Percentiles rank a stretch among this genome's conserved stretches.
Conservation (phyloP, 2,888 invertebrate species). For the Dorcus hopei region DNA sequence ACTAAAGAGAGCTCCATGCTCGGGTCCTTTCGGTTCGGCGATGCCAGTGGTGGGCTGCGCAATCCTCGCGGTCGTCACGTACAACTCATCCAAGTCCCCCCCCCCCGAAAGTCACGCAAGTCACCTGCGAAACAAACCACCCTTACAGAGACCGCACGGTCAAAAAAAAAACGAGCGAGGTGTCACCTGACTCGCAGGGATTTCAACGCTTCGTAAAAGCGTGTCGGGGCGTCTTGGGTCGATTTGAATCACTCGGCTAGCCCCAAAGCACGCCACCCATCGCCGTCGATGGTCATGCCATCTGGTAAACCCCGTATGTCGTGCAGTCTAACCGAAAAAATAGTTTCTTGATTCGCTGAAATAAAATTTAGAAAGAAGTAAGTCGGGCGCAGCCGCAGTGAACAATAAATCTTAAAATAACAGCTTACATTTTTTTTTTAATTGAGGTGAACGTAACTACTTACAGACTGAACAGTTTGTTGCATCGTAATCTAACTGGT, state of each 20-base stretch:
- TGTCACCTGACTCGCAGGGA: constrained; percentile 60
- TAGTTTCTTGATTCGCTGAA: constrained; percentile 58
- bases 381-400: too few species aligned
- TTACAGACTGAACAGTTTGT: constrained; percentile 48
- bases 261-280: constrained; percentile 74
- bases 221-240: constrained; percentile 53
- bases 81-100: constrained; percentile 61
- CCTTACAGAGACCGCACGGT: background rate
- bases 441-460: background rate
- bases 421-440: too few species aligned
- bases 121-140: constrained; percentile 39
- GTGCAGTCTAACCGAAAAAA: constrained; percentile 55
- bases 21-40: constrained; percentile 57
- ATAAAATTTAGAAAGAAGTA: constrained; percentile 15
- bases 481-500: constrained; percentile 65
- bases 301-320: constrained; percentile 58
- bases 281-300: constrained; percentile 76
- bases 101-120: constrained; percentile 74
- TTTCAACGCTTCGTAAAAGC: constrained; percentile 57
- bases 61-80: constrained; percentile 64
- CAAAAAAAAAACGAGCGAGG: constrained; percentile 45
- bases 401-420: too few species aligned
- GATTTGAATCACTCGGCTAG: constrained; percentile 56
- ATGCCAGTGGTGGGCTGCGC: constrained; percentile 45
- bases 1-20: constrained; percentile 51